phyloP scores from a whole-genome alignment of 1,140 invertebrate species.

The Lineus longissimus region DNA sequence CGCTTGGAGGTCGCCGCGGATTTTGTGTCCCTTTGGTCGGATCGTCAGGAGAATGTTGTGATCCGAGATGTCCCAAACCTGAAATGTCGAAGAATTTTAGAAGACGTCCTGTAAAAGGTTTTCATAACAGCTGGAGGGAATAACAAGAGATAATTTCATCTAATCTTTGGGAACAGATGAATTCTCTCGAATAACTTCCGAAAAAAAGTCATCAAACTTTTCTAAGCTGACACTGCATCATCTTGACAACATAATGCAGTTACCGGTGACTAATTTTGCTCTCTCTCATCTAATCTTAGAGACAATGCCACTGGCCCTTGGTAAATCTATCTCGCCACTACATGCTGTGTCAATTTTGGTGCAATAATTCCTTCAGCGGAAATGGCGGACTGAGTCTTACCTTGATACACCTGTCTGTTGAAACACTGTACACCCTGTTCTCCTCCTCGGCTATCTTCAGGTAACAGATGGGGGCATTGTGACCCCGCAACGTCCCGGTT shows the following conservation, averaged over 20 bases:
- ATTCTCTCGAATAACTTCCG: no score
- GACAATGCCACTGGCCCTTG: no score
- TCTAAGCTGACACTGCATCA: no score
- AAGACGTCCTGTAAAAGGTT: background rate
- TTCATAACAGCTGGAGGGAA: background rate
- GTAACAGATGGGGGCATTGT: conserved; percentile 53
- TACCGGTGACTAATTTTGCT: no score
- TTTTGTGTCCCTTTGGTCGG: conserved; percentile 51
- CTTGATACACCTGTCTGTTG: conserved; percentile 53
- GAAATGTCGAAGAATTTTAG: background rate
- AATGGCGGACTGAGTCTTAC: conserved; percentile 23
- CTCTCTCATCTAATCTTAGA: no score
- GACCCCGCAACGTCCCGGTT: conserved; percentile 50
- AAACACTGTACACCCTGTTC: conserved; percentile 52
- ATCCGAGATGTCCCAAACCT: conserved; percentile 54
- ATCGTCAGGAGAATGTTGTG: conserved; percentile 51
- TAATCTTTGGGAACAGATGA: no score
- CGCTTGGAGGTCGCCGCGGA: conserved; percentile 51
- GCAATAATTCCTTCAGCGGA: no score
- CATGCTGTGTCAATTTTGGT: no score
- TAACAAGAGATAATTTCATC: background rate
- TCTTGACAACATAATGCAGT: no score
- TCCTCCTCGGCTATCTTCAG: conserved; percentile 50
- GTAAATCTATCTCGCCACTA: no score
- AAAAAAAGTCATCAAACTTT: no score